Evolutionary conservation across 2,113 vertebrate species (phyloP).

Genomic region (Lamprologus speciosus): DNA sequence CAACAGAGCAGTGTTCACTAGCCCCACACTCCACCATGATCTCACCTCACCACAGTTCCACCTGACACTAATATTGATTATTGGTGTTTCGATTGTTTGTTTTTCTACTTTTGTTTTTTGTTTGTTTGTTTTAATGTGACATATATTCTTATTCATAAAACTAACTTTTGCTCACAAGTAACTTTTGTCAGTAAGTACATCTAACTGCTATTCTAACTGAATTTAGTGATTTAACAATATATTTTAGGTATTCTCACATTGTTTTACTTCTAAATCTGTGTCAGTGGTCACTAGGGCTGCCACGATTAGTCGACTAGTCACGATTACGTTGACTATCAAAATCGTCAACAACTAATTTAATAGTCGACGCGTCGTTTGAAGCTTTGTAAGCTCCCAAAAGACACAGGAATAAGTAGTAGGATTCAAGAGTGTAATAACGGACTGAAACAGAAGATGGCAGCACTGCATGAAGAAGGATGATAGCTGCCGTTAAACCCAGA

Average conservation of each 20-base stretch:
- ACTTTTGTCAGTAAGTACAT: neutral
- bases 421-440: neutral
- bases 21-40: neutral
- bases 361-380: neutral
- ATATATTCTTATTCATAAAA: neutral
- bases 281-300: neutral
- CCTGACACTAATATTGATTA: neutral
- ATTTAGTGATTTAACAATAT: neutral
- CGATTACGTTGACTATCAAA: neutral
- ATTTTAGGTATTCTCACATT: neutral
- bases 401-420: neutral
- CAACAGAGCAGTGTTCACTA: neutral
- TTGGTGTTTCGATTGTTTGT: neutral
- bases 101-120: neutral
- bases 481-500: neutral
- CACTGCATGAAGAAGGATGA: neutral
- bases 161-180: neutral
- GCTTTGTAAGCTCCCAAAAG: neutral
- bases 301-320: neutral
- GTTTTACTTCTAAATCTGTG: neutral
- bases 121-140: neutral
- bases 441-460: neutral
- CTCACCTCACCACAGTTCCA: neutral
- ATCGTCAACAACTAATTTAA: neutral
- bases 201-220: neutral